Evolutionary conservation across 2,797 vertebrate species (phyloP).

Genomic region (Buphagus erythrorhynchus): DNA sequence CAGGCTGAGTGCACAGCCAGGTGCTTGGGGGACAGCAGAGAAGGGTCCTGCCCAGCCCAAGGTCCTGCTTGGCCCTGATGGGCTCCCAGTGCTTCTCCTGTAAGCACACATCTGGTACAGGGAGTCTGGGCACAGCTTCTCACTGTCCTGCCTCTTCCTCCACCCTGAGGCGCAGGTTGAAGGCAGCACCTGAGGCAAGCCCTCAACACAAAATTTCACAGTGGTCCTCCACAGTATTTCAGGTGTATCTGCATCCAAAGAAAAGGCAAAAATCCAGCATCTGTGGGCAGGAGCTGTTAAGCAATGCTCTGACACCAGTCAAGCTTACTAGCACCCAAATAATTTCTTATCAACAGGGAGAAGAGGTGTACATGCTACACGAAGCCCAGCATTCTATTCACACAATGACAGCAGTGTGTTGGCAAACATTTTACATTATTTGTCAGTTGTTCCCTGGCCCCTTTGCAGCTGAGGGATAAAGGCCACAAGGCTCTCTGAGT

Average conservation of each 20-base stretch:
- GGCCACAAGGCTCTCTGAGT: neutral
- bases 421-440: neutral
- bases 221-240: neutral
- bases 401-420: fast-evolving
- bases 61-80: neutral
- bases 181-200: neutral
- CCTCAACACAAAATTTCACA: fast-evolving
- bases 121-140: neutral
- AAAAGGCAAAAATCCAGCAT: neutral
- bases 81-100: neutral
- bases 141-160: neutral
- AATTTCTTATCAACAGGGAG: fast-evolving
- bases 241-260: neutral
- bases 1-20: neutral
- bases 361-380: fast-evolving
- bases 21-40: neutral
- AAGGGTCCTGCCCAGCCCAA: fast-evolving
- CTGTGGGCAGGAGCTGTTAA: fast-evolving
- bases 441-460: neutral
- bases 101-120: fast-evolving
- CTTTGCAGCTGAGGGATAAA: neutral
- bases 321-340: neutral
- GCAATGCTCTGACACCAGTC: neutral
- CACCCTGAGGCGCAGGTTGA: fast-evolving
- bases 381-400: fast-evolving